Percentiles rank a stretch among this genome's conserved stretches.
Evolutionary conservation across 2,888 invertebrate species (phyloP).

Genomic region (Nomada goodeniana): DNA sequence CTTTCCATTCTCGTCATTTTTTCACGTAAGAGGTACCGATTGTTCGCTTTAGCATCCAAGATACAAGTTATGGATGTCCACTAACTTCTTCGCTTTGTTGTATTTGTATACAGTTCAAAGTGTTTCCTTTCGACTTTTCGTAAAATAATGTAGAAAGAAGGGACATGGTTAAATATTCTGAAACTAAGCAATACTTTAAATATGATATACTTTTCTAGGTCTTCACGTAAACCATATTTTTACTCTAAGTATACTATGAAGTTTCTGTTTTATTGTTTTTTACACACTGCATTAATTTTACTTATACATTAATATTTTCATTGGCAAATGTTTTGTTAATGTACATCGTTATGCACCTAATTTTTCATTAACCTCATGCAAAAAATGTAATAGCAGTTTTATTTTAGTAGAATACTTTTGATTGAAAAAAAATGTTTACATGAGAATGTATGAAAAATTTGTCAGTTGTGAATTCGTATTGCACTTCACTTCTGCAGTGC

Average conservation of each 20-base stretch:
- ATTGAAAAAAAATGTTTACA: background rate
- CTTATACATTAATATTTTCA: conserved; percentile 14
- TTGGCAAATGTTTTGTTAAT: background rate
- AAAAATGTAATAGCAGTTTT: background rate
- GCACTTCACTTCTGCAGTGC: conserved; percentile 9
- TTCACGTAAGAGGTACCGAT: conserved; percentile 23
- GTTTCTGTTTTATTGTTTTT: background rate
- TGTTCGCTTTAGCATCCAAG: conserved; percentile 7
- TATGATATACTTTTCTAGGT: background rate
- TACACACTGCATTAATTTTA: background rate
- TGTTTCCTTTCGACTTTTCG: background rate
- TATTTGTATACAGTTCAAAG: conserved; percentile 15
- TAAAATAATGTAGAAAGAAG: background rate
- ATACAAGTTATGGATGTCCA: background rate
- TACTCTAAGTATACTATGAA: background rate
- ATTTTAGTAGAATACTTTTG: background rate
- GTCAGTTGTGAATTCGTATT: conserved; percentile 7
- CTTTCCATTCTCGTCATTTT: conserved; percentile 41
- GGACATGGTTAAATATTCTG: no score
- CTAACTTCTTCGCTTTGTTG: conserved; percentile 19
- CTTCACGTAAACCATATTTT: background rate
- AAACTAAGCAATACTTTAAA: background rate
- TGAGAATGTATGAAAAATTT: conserved; percentile 15
- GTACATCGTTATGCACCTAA: background rate
- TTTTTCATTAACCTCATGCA: conserved; percentile 6